Percentiles rank a stretch among this genome's conserved stretches.
Conservation (phyloP, 2,797 vertebrate genomes). For the Gadopsis marmoratus region DNA sequence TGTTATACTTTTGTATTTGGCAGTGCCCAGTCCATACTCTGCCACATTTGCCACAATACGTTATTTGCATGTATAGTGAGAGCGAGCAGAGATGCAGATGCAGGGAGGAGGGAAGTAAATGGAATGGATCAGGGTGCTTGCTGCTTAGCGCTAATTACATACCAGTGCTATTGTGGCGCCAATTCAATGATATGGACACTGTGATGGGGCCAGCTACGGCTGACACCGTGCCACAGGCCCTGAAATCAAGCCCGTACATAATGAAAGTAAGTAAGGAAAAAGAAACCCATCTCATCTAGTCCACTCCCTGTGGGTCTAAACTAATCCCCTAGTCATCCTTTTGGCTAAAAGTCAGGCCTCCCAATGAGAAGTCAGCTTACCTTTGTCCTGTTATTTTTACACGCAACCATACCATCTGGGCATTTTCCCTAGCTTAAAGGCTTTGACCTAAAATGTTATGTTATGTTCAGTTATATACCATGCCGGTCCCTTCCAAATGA, state of each 20-base stretch:
- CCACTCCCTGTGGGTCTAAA: slow-evolving; percentile 38
- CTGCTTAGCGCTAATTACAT: slow-evolving; percentile 71
- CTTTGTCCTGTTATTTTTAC: slow-evolving; percentile 60
- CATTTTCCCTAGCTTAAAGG: slow-evolving; percentile 40
- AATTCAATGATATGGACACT: slow-evolving; percentile 61
- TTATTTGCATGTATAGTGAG: slow-evolving; percentile 33
- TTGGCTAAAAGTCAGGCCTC: slow-evolving; percentile 37
- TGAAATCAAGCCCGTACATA: slow-evolving; percentile 54
- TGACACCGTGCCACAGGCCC: slow-evolving; percentile 61
- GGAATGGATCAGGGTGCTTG: slow-evolving; percentile 64
- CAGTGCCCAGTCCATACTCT: slow-evolving; percentile 3
- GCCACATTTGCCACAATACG: slow-evolving; percentile 57
- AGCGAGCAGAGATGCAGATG: slow-evolving; percentile 52
- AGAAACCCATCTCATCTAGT: slow-evolving; percentile 57
- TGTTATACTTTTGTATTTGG: slow-evolving; percentile 39
- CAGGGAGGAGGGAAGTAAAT: slow-evolving; percentile 53
- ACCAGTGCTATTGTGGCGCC: slow-evolving; percentile 60
- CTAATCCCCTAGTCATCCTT: slow-evolving; percentile 54
- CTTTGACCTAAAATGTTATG: slow-evolving; percentile 61
- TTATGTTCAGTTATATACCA: slow-evolving; percentile 67
- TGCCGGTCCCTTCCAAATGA: slow-evolving; percentile 66
- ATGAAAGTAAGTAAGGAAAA: slow-evolving; percentile 50
- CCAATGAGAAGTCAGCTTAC: slow-evolving; percentile 50
- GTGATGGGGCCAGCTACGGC: slow-evolving; percentile 45
- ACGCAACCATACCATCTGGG: slow-evolving; percentile 46